A percentile compares a stretch with the other conserved stretches of the same genome.
Conservation (phyloP, 2,113 vertebrate species). For the Tychaedon coryphoeus region DNA sequence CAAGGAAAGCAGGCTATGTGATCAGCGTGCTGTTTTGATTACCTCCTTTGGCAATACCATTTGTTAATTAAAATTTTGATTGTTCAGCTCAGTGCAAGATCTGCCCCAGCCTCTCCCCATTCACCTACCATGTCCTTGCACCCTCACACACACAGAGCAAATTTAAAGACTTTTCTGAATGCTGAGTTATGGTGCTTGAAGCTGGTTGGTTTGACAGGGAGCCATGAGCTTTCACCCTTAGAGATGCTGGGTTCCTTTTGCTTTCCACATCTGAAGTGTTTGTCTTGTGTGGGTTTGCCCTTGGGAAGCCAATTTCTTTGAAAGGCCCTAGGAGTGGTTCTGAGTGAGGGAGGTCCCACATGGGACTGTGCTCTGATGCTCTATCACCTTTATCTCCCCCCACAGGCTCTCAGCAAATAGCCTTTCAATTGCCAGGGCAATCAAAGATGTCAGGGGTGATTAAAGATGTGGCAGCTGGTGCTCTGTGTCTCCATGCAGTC, state of each 20-base stretch:
- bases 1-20: neutral
- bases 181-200: neutral
- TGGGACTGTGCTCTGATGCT: neutral
- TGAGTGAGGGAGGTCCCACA: neutral
- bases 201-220: neutral
- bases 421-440: neutral
- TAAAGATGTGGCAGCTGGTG: neutral
- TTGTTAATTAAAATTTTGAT: neutral
- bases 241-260: neutral
- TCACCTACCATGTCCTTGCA: fast-evolving
- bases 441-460: neutral
- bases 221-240: neutral
- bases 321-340: neutral
- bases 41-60: neutral
- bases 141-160: too few relatives aligned
- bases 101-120: neutral
- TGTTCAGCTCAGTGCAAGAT: neutral
- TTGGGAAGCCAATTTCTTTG: neutral
- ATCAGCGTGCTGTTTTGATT: neutral
- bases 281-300: neutral
- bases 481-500: neutral
- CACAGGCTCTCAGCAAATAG: neutral
- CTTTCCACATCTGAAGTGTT: neutral
- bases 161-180: neutral
- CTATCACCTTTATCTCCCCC: neutral